Evolutionary conservation across 1,140 invertebrate species (phyloP).

Genomic region (Argopecten irradians): DNA sequence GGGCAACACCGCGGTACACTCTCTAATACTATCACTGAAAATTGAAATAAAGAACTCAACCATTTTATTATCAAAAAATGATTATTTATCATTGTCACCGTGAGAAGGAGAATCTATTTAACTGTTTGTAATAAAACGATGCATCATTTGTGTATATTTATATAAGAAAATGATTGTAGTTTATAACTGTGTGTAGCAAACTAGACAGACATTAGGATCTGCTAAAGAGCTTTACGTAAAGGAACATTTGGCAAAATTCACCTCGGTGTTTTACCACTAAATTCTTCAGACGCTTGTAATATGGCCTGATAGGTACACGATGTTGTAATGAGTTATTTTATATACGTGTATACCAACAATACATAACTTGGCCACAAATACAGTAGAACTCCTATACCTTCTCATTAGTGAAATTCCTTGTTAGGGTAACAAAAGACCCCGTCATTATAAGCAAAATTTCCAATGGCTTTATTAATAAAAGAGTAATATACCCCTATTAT

Average conservation of each 20-base stretch:
- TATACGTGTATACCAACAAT: background rate
- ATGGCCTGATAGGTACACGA: background rate
- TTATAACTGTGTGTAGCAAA: too few relatives aligned
- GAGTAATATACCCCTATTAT: background rate
- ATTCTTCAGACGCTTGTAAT: background rate
- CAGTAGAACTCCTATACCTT: too few relatives aligned
- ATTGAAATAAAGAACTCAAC: background rate
- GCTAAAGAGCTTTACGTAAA: too few relatives aligned
- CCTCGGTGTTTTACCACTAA: background rate
- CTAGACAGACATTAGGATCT: too few relatives aligned
- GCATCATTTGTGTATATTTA: background rate
- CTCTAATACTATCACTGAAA: background rate
- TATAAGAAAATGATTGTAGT: too few relatives aligned
- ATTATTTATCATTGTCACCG: background rate
- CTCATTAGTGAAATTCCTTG: background rate
- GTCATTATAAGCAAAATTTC: background rate
- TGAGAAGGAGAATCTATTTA: background rate
- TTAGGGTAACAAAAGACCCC: background rate
- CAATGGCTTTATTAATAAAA: slow-evolving; percentile 3
- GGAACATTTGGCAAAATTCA: slow-evolving; percentile 16
- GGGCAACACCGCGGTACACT: background rate
- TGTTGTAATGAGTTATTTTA: background rate
- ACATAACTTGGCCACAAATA: too few relatives aligned
- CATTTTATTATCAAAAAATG: background rate
- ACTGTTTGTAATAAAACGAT: background rate